These are phyloP conservation scores for Ceratoteleas bidentatus DNA, from an alignment of 1,140 invertebrate genomes.

Conservation along the genomic window DNA sequence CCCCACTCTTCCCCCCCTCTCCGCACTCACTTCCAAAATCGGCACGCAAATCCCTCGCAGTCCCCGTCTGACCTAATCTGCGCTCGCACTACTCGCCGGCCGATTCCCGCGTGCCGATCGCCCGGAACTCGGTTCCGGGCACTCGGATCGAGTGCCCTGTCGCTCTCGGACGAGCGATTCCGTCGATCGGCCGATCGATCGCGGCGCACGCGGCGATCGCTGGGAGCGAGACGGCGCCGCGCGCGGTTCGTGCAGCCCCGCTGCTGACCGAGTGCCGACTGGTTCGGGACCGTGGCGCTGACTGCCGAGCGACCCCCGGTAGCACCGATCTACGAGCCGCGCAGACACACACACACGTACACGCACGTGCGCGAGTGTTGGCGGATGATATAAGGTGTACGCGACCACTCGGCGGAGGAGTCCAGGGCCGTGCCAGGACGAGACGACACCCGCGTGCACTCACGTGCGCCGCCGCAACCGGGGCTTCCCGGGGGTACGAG, in stretches of 20 bases:
- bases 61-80: conserved; percentile 6
- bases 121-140: too few species aligned
- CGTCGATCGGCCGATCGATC: conserved; percentile 61
- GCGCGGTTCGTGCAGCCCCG: conserved; percentile 68
- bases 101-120: too few species aligned
- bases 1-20: too few species aligned
- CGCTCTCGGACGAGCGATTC: conserved; percentile 50
- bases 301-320: conserved; percentile 67
- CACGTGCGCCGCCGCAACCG: conserved; percentile 35
- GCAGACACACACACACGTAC: conserved; percentile 57
- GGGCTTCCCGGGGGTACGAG: too few species aligned
- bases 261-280: conserved; percentile 75
- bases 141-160: too few species aligned
- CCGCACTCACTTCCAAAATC: too few species aligned
- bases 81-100: conserved; percentile 4
- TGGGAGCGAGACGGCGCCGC: conserved; percentile 41
- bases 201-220: conserved; percentile 55
- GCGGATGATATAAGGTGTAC: conserved; percentile 55
- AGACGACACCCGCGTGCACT: conserved; percentile 49
- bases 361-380: conserved; percentile 36
- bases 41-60: too few species aligned
- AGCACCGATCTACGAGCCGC: conserved; percentile 51
- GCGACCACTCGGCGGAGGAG: conserved; percentile 36
- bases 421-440: conserved; percentile 55
- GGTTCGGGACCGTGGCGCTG: conserved; percentile 74